Conservation (phyloP, 2,797 vertebrate genomes). For the Notoglanidium macrostoma region DNA sequence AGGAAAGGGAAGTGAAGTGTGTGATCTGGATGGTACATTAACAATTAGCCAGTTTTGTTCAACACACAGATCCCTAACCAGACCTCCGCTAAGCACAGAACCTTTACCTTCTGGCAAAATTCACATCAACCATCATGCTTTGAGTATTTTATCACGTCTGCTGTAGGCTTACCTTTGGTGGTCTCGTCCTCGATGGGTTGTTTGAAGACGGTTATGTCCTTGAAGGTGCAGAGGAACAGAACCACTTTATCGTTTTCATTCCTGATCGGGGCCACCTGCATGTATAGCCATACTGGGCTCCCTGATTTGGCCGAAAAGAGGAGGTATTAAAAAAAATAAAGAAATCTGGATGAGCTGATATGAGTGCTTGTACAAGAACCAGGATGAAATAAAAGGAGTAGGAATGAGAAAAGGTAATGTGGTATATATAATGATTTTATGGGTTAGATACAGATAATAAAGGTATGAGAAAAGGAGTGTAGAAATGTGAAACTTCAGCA, state of each 20-base stretch:
- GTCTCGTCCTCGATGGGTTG: constrained; percentile 96
- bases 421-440: constrained; percentile 17
- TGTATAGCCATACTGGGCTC: constrained; percentile 97
- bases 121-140: neutral
- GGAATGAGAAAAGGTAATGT: constrained; percentile 18
- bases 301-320: constrained; percentile 69
- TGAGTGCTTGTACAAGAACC: constrained; percentile 48
- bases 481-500: constrained; percentile 12
- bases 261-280: constrained; percentile 98
- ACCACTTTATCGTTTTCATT: constrained; percentile 98
- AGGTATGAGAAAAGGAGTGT: neutral
- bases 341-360: neutral
- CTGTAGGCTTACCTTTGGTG: constrained; percentile 79
- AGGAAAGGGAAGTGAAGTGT: neutral
- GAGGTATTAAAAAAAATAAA: constrained; percentile 13
- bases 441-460: constrained; percentile 21
- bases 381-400: constrained; percentile 46
- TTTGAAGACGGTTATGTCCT: constrained; percentile 98
- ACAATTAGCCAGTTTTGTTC: neutral
- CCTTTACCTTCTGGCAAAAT: neutral
- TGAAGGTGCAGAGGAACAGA: constrained; percentile 97
- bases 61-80: neutral
- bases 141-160: neutral
- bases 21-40: neutral
- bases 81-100: neutral